Evolutionary conservation across 2,113 vertebrate genomes (phyloP), one percentile per base, ranked within the genome.

Genomic region (Xenus cinereus): DNA sequence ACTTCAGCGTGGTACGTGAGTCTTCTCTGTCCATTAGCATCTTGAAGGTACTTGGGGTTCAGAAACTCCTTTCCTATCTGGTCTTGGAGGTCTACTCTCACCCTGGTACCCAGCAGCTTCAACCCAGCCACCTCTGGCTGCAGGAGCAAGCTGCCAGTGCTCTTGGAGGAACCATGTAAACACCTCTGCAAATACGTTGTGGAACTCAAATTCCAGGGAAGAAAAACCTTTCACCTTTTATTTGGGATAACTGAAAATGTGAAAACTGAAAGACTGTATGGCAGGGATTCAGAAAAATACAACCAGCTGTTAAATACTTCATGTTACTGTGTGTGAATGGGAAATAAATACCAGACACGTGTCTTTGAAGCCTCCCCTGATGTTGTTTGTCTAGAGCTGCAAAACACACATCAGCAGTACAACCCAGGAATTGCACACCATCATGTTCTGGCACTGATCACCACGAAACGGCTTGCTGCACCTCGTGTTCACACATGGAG

Each of bases 401-500:
- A 79, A 57, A 78, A 43, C 18, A 54, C 39, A 43, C 27, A 37
- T 13, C 33, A 93, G 50, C 67, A 95, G 43, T 20, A 80, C 46
- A 71, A 35, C 5, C 46, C 39, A 27, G 32, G 50, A 84, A 69
- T 18, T 69, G 46, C 63, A 62, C 53, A 57, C 13, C 30, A 20
- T 32, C 0, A 0, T 80, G 56, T 48, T 54, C 45, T 48, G 63
- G 48, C 63, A 64, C 50, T 26, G 48, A 50, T 41, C 59, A 64
- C 10, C 50, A 64, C 22, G 18, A n/a, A 87, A 53, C 1, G 0
- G n/a, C 35, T 74, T 5, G 8, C 24, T 45, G 56, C 33, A 88
- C 57, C 67, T 90, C 1, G 0, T 1, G 1, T 27, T 41, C 66
- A 69, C n/a, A 72, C 0, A 1, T 33, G 14, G 23, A 27, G 28